These are phyloP conservation scores for Silurus aristotelis DNA, from an alignment of 2,797 vertebrate species.

Conservation along the genomic window DNA sequence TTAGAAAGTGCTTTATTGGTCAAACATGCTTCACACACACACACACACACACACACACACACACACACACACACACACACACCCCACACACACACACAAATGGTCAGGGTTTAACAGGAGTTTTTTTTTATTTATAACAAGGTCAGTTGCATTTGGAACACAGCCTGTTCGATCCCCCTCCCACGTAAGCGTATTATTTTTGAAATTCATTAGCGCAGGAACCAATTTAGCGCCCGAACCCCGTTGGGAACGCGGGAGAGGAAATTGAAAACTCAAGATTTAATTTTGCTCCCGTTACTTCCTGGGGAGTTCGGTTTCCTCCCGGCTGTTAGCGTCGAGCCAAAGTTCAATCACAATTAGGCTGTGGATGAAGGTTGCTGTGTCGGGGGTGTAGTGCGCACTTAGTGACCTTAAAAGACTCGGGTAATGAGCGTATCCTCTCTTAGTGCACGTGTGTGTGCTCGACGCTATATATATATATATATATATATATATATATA, in stretches of 20 bases:
- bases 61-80: too few relatives aligned
- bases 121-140: slow-evolving; percentile 27
- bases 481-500: too few relatives aligned
- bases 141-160: slow-evolving; percentile 53
- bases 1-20: neutral
- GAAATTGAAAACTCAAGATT: slow-evolving; percentile 81
- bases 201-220: slow-evolving; percentile 69
- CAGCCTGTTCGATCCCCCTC: slow-evolving; percentile 52
- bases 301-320: slow-evolving; percentile 73
- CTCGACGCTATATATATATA: too few relatives aligned
- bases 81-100: too few relatives aligned
- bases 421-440: neutral
- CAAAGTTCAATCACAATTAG: slow-evolving; percentile 78
- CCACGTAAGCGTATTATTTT: slow-evolving; percentile 66
- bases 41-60: too few relatives aligned
- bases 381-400: slow-evolving; percentile 68
- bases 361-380: slow-evolving; percentile 70
- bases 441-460: too few relatives aligned
- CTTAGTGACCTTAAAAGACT: slow-evolving; percentile 66
- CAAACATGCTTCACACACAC: too few relatives aligned
- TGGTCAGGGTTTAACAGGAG: too few relatives aligned
- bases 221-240: slow-evolving; percentile 72
- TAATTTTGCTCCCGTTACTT: slow-evolving; percentile 78
- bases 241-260: slow-evolving; percentile 67
- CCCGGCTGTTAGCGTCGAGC: slow-evolving; percentile 73